phyloP scores from a whole-genome alignment of 2,797 vertebrate species.

The Hafferia zeledoni region DNA sequence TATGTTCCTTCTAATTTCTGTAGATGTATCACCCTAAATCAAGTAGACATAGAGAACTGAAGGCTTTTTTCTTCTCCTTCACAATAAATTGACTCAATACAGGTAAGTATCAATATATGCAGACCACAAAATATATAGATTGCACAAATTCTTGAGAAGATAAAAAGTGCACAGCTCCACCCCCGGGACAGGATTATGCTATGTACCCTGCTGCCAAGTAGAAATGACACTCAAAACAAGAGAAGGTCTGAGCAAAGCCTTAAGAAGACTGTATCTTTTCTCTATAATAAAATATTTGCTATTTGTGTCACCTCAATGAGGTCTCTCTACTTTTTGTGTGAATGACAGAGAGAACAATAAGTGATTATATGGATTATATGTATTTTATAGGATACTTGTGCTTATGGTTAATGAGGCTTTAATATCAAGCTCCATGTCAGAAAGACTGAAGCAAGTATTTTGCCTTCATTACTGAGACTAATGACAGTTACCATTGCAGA shows the following conservation, averaged over 20 bases:
- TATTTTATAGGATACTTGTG: not conserved
- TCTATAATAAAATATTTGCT: not conserved
- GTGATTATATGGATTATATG: not conserved
- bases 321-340: not conserved
- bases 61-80: not conserved
- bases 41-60: not conserved
- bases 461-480: not conserved
- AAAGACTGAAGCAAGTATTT: not conserved
- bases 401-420: not conserved
- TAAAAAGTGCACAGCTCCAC: not conserved
- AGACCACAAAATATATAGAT: fast-evolving
- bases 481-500: not conserved
- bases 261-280: not conserved
- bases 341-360: not conserved
- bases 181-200: not conserved
- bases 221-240: not conserved
- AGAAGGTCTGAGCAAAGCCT: not conserved
- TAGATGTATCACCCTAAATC: not conserved
- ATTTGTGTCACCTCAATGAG: not conserved
- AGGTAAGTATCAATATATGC: not conserved
- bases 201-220: not conserved
- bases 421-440: not conserved
- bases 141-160: not conserved
- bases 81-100: not conserved
- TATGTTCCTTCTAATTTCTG: not conserved